Conservation (phyloP, 2,797 vertebrate genomes). For the Pangasius macronema region DNA sequence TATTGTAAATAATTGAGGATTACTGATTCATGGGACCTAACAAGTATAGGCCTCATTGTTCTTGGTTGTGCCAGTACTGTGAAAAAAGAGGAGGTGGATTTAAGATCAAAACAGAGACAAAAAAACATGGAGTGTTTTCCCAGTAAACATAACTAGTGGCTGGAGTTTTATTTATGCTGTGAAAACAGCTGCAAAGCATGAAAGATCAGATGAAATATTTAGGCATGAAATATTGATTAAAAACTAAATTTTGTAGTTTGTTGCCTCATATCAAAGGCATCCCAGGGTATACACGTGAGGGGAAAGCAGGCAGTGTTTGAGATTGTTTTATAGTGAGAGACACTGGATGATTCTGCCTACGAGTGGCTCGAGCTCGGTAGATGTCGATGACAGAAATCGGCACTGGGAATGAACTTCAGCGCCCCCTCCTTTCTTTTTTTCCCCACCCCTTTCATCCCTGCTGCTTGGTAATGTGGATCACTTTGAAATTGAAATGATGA, state of each 20-base stretch:
- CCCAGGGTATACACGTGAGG: constrained; percentile 42
- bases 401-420: constrained; percentile 30
- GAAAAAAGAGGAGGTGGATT: not conserved
- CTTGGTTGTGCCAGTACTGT: not conserved
- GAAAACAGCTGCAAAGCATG: constrained; percentile 49
- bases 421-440: not conserved
- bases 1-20: not conserved
- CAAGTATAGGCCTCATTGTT: not conserved
- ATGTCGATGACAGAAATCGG: constrained; percentile 39
- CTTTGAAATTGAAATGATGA: constrained; percentile 83
- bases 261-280: constrained; percentile 71
- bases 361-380: constrained; percentile 30
- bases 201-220: constrained; percentile 52
- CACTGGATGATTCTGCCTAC: constrained; percentile 51
- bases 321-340: constrained; percentile 40
- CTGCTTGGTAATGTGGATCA: constrained; percentile 70
- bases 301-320: constrained; percentile 26
- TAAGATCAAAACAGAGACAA: constrained; percentile 1
- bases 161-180: not conserved
- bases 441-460: constrained; percentile 53
- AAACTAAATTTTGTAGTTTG: constrained; percentile 77
- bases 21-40: not conserved
- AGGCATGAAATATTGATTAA: constrained; percentile 78
- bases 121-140: constrained; percentile 20
- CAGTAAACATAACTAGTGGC: constrained; percentile 22